Percentiles rank a stretch among this genome's conserved stretches.
phyloP scores from a whole-genome alignment of 2,113 vertebrate species.

The Vidua chalybeata region DNA sequence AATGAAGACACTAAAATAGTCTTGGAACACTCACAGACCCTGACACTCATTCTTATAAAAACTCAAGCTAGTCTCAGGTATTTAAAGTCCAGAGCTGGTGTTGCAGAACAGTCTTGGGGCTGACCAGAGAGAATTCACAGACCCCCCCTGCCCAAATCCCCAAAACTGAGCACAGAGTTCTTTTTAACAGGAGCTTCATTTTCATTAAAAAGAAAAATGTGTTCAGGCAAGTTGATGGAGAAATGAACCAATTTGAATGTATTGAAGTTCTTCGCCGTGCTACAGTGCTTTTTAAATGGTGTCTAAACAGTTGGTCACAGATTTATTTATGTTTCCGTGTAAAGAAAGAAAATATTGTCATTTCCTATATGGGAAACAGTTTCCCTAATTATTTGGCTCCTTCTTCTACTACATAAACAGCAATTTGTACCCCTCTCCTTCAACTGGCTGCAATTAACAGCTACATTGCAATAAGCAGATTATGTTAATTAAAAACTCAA shows the following conservation, averaged over 20 bases:
- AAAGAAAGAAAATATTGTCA: constrained; percentile 53
- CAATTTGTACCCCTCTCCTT: constrained; percentile 68
- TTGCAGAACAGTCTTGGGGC: not conserved
- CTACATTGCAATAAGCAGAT: constrained; percentile 67
- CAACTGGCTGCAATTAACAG: constrained; percentile 66
- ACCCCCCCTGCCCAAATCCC: not conserved
- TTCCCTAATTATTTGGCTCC: constrained; percentile 66
- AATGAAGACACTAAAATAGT: not conserved
- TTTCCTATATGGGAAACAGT: constrained; percentile 58
- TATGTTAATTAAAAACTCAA: constrained; percentile 69
- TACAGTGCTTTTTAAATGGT: constrained; percentile 36
- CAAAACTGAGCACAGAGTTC: not conserved
- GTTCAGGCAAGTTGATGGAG: constrained; percentile 14
- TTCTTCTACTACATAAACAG: constrained; percentile 60
- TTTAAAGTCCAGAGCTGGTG: not conserved
- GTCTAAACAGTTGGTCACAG: constrained; percentile 58
- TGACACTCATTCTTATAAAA: not conserved
- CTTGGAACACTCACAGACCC: not conserved
- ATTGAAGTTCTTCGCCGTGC: not conserved
- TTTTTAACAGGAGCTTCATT: not conserved
- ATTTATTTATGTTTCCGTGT: constrained; percentile 55
- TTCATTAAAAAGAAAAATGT: not conserved
- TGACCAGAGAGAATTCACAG: not conserved
- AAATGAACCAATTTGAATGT: constrained; percentile 35
- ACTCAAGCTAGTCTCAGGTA: not conserved